Evolutionary conservation across 2,888 invertebrate genomes (phyloP).

Genomic region (Diarsia brunnea): DNA sequence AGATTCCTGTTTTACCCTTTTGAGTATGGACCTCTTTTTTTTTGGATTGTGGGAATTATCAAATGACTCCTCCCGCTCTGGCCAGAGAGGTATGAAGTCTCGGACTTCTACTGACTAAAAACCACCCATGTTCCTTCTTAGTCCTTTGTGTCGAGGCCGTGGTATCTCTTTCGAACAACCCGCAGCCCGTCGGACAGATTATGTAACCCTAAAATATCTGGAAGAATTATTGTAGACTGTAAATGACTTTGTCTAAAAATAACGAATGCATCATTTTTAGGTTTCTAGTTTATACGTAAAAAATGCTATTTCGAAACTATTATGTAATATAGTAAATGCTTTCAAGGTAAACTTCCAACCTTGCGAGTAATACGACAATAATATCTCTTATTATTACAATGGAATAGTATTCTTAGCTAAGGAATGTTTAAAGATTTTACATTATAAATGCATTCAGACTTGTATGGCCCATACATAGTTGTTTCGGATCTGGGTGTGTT

Average conservation of each 20-base stretch:
- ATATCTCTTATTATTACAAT: background rate
- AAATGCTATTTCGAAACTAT: background rate
- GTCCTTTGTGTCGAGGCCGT: too few relatives aligned
- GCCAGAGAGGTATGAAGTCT: too few relatives aligned
- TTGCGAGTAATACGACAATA: background rate
- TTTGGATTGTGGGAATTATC: too few relatives aligned
- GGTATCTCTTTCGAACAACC: too few relatives aligned
- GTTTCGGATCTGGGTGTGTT: too few relatives aligned
- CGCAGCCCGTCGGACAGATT: too few relatives aligned
- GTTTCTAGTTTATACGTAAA: background rate
- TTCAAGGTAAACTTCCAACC: conserved; percentile 8
- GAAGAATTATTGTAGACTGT: background rate
- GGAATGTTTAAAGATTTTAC: background rate
- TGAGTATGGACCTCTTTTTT: too few relatives aligned
- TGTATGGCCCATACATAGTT: too few relatives aligned
- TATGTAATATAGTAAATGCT: background rate
- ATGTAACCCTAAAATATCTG: background rate
- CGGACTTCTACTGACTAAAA: too few relatives aligned
- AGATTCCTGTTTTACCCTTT: background rate
- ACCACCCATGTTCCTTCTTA: too few relatives aligned
- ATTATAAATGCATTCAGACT: too few relatives aligned
- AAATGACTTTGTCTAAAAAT: background rate
- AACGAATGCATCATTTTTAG: background rate
- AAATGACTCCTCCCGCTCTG: too few relatives aligned
- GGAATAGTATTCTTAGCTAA: background rate